Evolutionary conservation across 2,113 vertebrate species (phyloP).

Genomic region (Cervus canadensis): DNA sequence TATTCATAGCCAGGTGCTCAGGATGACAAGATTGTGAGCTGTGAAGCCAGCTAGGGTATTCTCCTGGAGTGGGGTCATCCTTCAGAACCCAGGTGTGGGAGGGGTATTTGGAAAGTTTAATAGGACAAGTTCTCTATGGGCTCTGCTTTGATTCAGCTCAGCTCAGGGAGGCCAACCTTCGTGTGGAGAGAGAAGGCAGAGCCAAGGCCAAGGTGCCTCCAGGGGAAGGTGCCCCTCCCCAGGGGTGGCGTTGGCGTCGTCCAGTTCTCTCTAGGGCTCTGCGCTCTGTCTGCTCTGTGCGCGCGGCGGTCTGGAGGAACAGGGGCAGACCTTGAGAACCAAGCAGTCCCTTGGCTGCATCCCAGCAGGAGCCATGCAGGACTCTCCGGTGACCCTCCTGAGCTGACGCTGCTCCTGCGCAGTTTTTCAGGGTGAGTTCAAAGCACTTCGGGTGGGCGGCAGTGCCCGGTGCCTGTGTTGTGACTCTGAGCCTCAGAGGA

Average conservation of each 20-base stretch:
- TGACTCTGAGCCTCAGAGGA: background rate
- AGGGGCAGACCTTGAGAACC: background rate
- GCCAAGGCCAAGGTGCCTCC: background rate
- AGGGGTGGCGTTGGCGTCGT: background rate
- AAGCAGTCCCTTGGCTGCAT: background rate
- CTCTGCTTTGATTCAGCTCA: background rate
- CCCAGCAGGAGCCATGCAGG: background rate
- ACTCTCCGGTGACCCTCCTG: background rate
- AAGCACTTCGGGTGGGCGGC: background rate
- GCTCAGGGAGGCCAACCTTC: background rate
- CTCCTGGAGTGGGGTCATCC: background rate
- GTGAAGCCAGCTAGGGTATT: background rate
- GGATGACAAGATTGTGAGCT: background rate
- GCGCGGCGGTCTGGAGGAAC: background rate
- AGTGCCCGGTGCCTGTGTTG: background rate
- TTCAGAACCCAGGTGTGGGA: background rate
- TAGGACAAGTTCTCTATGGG: background rate
- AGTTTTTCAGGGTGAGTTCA: background rate
- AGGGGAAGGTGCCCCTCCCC: background rate
- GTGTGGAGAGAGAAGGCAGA: background rate
- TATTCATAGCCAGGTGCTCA: background rate
- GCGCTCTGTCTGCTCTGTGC: background rate
- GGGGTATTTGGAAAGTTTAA: background rate
- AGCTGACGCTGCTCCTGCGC: background rate
- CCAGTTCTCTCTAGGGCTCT: background rate